A percentile compares a stretch with the other conserved stretches of the same genome.
Conservation (phyloP, 2,113 vertebrate genomes). For the Ictidomys tridecemlineatus region DNA sequence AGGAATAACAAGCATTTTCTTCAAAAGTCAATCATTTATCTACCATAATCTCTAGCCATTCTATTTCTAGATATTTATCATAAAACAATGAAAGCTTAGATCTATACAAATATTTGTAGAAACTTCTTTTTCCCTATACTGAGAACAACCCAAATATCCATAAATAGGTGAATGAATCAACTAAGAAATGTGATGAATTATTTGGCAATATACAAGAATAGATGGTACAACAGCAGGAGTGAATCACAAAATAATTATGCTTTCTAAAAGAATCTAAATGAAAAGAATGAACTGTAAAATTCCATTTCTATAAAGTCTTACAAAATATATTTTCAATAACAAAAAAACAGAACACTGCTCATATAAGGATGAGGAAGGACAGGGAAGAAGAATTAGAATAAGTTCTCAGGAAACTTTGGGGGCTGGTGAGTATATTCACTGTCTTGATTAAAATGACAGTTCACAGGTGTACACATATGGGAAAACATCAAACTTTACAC, state of each 20-base stretch:
- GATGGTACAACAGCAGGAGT: not conserved
- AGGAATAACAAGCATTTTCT: not conserved
- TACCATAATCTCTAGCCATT: not conserved
- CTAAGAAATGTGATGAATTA: not conserved
- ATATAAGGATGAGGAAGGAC: not conserved
- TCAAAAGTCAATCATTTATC: not conserved
- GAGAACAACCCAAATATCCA: not conserved
- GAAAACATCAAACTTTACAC: not conserved
- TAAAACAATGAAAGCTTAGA: not conserved
- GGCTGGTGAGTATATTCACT: not conserved
- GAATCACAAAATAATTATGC: not conserved
- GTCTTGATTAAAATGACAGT: not conserved
- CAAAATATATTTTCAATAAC: not conserved
- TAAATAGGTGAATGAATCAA: not conserved
- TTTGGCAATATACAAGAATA: not conserved
- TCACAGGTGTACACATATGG: not conserved
- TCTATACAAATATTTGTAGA: not conserved
- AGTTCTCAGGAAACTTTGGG: not conserved
- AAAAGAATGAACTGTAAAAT: not conserved
- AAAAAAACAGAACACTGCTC: not conserved
- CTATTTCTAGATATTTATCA: not conserved
- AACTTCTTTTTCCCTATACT: not conserved
- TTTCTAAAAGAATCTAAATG: not conserved
- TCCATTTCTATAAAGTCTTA: not conserved
- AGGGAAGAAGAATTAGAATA: not conserved